A percentile compares a stretch with the other conserved stretches of the same genome.
Evolutionary conservation across 2,113 vertebrate genomes (phyloP).

Genomic region (Phrynocephalus versicolor): DNA sequence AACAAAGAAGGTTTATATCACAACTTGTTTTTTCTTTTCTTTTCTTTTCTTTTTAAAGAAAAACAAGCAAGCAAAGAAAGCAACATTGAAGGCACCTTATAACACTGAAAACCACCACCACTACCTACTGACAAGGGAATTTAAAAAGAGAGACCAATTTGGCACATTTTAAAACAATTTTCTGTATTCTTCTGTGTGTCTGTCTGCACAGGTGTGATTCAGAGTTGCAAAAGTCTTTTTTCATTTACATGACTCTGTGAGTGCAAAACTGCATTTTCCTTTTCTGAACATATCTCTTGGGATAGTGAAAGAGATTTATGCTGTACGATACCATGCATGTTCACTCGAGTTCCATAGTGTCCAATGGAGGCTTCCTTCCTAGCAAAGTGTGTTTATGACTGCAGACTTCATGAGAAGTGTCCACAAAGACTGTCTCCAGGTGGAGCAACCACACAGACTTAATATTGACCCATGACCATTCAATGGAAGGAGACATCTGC

Average conservation of each 20-base stretch:
- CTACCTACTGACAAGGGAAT: not conserved
- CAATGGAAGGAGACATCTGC: not conserved
- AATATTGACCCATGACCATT: not conserved
- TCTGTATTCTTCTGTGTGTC: not conserved
- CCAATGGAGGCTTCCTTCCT: not conserved
- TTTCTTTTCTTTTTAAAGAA: not conserved
- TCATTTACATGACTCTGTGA: slow-evolving; percentile 17
- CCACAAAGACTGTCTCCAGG: too few species aligned
- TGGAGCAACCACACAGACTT: not conserved
- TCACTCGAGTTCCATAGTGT: not conserved
- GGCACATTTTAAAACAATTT: not conserved
- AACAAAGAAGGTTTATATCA: not conserved
- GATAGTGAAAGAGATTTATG: not conserved
- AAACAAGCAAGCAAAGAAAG: too few species aligned
- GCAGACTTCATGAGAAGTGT: too few species aligned
- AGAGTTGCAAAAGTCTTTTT: slow-evolving; percentile 11
- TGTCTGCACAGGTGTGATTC: slow-evolving; percentile 1
- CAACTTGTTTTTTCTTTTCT: not conserved
- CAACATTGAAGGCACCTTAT: not conserved
- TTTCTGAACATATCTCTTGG: too few species aligned
- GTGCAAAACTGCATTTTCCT: too few species aligned
- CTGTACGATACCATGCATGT: not conserved
- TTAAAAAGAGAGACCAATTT: not conserved
- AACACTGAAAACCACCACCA: not conserved
- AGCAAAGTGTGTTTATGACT: too few species aligned